Percentiles rank a stretch among this genome's conserved stretches.
These are phyloP conservation scores for Prietella phreatophila DNA, from an alignment of 2,113 vertebrate species.

Conservation along the genomic window DNA sequence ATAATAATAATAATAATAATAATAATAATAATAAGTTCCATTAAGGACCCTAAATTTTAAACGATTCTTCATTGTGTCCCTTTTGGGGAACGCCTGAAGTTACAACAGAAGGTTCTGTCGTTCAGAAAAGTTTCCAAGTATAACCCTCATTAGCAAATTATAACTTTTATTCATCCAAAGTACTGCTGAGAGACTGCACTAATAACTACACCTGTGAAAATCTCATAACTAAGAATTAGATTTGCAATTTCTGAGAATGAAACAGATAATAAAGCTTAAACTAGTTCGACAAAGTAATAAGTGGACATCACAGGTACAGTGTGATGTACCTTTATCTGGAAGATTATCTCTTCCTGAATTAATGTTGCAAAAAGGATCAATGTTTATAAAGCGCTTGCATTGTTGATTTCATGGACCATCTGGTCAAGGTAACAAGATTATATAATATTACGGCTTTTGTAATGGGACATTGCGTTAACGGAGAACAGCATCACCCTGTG, in stretches of 20 bases:
- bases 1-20: too few species aligned
- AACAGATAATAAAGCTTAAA: background rate
- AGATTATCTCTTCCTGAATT: background rate
- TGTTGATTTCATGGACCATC: background rate
- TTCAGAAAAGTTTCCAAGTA: background rate
- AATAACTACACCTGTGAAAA: background rate
- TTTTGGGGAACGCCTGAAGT: background rate
- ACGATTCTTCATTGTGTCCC: background rate
- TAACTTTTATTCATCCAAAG: background rate
- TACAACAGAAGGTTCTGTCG: background rate
- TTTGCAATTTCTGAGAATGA: background rate
- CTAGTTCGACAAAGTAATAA: background rate
- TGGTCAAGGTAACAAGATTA: background rate
- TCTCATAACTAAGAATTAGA: slow-evolving; percentile 10
- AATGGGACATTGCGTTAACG: background rate
- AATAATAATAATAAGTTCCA: background rate
- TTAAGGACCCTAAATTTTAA: background rate
- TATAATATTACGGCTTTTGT: background rate
- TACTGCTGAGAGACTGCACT: background rate
- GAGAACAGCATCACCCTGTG: background rate
- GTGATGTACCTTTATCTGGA: too few species aligned
- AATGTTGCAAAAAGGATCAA: background rate
- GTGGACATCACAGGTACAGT: background rate
- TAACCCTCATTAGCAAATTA: background rate
- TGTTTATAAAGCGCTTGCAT: background rate